A percentile compares a stretch with the other conserved stretches of the same genome.
These are phyloP conservation scores for Drymodes brunneopygia DNA, from an alignment of 2,113 vertebrate genomes.

Conservation along the genomic window DNA sequence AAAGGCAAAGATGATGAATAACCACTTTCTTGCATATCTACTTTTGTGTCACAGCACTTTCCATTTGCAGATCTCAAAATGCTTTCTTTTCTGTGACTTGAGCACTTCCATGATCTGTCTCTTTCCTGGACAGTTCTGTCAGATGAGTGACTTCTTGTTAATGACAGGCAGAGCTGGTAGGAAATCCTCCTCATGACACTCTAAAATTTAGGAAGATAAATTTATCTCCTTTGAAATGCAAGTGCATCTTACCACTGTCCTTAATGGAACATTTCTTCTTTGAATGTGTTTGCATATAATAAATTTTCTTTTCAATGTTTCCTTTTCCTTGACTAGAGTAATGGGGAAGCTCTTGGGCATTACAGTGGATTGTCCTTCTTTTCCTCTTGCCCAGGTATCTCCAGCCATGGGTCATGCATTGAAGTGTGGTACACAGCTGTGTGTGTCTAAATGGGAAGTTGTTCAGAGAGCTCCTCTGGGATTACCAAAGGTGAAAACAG, in stretches of 20 bases:
- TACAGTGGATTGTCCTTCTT: background rate
- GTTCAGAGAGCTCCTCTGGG: background rate
- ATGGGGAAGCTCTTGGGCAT: background rate
- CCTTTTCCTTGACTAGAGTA: background rate
- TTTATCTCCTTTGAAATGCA: background rate
- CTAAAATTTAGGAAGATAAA: background rate
- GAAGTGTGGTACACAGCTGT: background rate
- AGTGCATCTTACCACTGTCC: background rate
- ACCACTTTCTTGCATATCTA: background rate
- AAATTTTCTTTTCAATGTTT: background rate
- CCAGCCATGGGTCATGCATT: rapidly evolving
- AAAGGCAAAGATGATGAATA: background rate
- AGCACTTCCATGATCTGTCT: background rate
- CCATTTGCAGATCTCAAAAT: background rate
- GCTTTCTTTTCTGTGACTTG: background rate
- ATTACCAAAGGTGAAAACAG: rapidly evolving
- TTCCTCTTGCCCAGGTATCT: background rate
- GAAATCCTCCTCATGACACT: background rate
- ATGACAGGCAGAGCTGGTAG: background rate
- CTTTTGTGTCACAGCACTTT: background rate
- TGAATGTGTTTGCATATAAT: background rate
- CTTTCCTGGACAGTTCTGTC: background rate
- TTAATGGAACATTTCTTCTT: background rate
- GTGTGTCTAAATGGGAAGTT: background rate
- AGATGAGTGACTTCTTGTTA: background rate